Base-by-base conservation (phyloP, 2,888 invertebrate species). In the Eurois occulta region DNA sequence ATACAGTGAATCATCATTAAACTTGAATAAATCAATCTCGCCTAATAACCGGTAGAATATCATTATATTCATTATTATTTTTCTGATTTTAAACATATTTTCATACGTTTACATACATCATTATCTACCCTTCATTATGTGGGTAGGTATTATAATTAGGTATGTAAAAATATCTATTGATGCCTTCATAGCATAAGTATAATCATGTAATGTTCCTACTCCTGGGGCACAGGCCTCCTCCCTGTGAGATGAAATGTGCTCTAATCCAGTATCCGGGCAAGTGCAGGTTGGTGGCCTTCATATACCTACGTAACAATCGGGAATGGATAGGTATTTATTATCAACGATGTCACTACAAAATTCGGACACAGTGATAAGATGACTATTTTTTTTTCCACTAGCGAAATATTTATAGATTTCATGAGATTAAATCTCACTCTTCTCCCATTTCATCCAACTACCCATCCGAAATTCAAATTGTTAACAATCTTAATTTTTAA, bases 51-150 rank as follows among this genome's bases (percentile, higher is more conserved):
- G 72, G 77, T 58, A 67, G 46, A 32, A 58, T 62, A 72, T 70
- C 21, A 78, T 86, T 83, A 78, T 58, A 28, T 71, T 72, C 10
- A 74, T 85, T 83, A 73, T 60, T 38, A 13, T 52, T 83, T 72
- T 83, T 69, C 74, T 82, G 41, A 13, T 73, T 28, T 64, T 18
- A 70, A 16, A 70, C 24, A 18, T 70, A 24, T 18, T 8, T 72
- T 43, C 24, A 62, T 38, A 11, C 0, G 32, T 35, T n/a, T 28
- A 46, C 43, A 35, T n/a, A 11, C 2, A 41, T 79, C 68, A 60
- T 38, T 67, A 58, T 60, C 21, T 41, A 64, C 10, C 38, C 75
- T 84, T 84, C 68, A 2, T 21, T 43, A 7, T 16, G 24, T 46
- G 0, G 28, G 38, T 65, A n/a, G 65, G 18, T 38, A 28, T 41